Evolutionary conservation across 37 sponge, comb jelly and placozoan genomes (phyloP).

Genomic region (Ephydatia muelleri): DNA sequence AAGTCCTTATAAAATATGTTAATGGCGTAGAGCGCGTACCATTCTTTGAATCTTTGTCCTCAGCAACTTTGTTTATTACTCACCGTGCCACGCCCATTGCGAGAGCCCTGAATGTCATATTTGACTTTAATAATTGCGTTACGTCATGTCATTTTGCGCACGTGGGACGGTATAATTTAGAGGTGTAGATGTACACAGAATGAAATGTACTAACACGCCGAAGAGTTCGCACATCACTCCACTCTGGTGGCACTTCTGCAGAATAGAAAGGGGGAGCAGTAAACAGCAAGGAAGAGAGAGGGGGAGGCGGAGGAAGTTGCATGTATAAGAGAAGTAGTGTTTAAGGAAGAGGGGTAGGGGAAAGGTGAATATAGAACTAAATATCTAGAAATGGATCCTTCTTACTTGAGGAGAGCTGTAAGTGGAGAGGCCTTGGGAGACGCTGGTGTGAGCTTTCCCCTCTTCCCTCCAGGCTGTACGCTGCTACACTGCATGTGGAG

Average conservation of each 20-base stretch:
- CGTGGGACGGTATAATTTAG: background rate
- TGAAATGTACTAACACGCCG: background rate
- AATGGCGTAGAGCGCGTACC: slow-evolving; percentile 81
- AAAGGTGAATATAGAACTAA: background rate
- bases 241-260: background rate
- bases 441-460: background rate
- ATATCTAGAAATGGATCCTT: background rate
- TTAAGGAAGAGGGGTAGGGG: background rate
- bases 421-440: background rate
- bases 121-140: no score
- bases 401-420: background rate
- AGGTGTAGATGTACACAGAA: background rate
- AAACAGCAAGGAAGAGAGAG: background rate
- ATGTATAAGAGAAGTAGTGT: no score
- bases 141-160: no score
- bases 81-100: background rate
- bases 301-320: no score
- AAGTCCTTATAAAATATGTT: slow-evolving; percentile 61
- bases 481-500: background rate
- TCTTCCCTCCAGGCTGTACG: background rate
- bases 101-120: no score
- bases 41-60: slow-evolving; percentile 16
- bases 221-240: background rate
- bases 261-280: background rate
- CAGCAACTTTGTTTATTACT: background rate